Evolutionary conservation across 2,888 invertebrate species (phyloP).

Genomic region (Drosophila histrio): DNA sequence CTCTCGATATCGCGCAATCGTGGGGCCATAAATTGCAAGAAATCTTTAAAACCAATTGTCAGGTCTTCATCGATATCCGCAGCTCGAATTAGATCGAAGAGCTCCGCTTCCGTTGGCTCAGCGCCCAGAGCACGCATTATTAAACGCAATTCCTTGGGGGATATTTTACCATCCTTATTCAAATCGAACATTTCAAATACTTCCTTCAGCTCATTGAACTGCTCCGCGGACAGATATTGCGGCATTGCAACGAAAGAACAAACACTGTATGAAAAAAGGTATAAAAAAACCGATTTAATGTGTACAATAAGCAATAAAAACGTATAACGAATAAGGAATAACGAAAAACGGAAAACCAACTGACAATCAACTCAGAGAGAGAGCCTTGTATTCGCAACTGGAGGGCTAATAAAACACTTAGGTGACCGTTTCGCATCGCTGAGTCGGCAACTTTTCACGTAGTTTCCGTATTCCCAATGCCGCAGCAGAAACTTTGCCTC

Average conservation of each 20-base stretch:
- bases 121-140: conserved; percentile 98
- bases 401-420: conserved; percentile 73
- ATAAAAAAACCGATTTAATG: conserved; percentile 1
- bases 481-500: conserved; percentile 31
- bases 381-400: conserved; percentile 36
- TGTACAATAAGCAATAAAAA: conserved; percentile 11
- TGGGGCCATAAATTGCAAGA: conserved; percentile 99
- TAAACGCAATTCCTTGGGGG: conserved; percentile 98
- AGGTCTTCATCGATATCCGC: conserved; percentile 89
- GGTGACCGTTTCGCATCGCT: conserved; percentile 58
- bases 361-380: conserved; percentile 60
- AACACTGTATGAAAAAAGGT: conserved; percentile 3
- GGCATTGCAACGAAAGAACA: conserved; percentile 4
- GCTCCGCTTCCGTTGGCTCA: conserved; percentile 99
- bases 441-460: conserved; percentile 56
- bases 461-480: conserved; percentile 12
- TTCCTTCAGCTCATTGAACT: conserved; percentile 99
- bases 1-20: conserved; percentile 99
- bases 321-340: too few species aligned
- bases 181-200: conserved; percentile 99
- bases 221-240: conserved; percentile 94
- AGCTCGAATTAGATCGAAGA: conserved; percentile 99
- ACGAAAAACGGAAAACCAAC: conserved; percentile 31
- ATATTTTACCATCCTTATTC: conserved; percentile 98
- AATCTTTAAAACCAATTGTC: conserved; percentile 97